Evolutionary conservation across 2,888 invertebrate genomes (phyloP).

Genomic region (Polydrusus tereticollis): DNA sequence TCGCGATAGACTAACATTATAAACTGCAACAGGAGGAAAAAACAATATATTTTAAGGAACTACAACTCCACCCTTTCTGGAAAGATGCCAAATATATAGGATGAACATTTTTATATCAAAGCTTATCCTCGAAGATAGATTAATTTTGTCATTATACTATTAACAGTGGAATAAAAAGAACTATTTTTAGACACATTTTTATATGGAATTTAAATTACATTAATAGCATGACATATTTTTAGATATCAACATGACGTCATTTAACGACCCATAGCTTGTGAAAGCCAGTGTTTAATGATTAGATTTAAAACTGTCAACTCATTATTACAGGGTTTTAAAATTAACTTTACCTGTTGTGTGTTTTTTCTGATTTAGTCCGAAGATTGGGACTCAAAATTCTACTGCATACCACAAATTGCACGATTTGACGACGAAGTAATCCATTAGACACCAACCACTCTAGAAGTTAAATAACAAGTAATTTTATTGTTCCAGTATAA

Average conservation of each 20-base stretch:
- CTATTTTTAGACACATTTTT: too few relatives aligned
- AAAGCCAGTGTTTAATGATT: too few relatives aligned
- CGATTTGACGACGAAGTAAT: neutral
- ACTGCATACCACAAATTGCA: neutral
- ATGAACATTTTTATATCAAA: neutral
- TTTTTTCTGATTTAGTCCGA: neutral
- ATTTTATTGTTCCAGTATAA: conserved; percentile 19
- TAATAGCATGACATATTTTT: too few relatives aligned
- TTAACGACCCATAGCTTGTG: too few relatives aligned
- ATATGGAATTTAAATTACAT: too few relatives aligned
- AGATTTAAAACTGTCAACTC: too few relatives aligned
- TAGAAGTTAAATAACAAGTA: conserved; percentile 5
- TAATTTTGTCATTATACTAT: too few relatives aligned
- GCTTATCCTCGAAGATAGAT: neutral
- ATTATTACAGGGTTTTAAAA: too few relatives aligned
- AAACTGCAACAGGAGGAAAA: neutral
- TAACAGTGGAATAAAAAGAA: too few relatives aligned
- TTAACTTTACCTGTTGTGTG: neutral
- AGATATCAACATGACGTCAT: too few relatives aligned
- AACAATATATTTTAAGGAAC: conserved; percentile 3
- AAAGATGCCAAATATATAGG: neutral
- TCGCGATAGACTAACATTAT: neutral
- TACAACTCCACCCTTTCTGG: neutral
- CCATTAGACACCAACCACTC: neutral
- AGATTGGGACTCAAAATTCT: too few relatives aligned